Evolutionary conservation across 1,140 invertebrate species (phyloP), one percentile per base, ranked within the genome.

Genomic region (Zaprionus taronus): DNA sequence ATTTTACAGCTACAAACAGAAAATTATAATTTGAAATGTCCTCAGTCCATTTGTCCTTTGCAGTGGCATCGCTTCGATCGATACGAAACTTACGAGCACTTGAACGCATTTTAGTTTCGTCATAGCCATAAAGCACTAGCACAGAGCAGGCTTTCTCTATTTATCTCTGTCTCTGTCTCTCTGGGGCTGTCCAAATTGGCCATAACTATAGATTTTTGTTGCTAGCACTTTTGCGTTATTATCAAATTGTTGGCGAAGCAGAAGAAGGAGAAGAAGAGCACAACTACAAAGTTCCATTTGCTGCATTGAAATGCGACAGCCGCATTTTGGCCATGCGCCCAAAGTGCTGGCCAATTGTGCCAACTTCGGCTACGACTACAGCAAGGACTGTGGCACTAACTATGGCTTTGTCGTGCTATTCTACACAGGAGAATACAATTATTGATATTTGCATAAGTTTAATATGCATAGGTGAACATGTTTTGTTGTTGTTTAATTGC

Each of bases 281-380:
- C 62, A 12, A 38, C 51, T 17, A 44, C 38, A 34, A 72, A 60
- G 26, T 41, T 28, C 22, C 22, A 38, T 47, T 65, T 77, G 79
- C 79, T 79, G 82, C 79, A 85, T 81, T 76, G 79, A 85, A 84
- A 81, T 87, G 84, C 79, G 85, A 74, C 80, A 84, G 69, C 72
- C 75, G 55, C 79, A 81, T 79, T 89, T 90, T 89, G 84, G 84
- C 79, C 56, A 56, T 51, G 68, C 69, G 84, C 84, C 84, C 81
- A 75, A 73, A 72, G 69, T 72, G 78, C 78, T 90, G 81, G 75
- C 84, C 79, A 89, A 90, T 76, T 77, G 75, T 31, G 34, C 28
- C 55, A 60, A 61, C 57, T 55, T 36, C 49, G 34, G 58, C 38
- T 47, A n/a, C 47, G 57, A 44, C 44, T 20, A 14, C 44, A 36